These are phyloP conservation scores for Lanius collurio DNA, from an alignment of 2,113 vertebrate genomes.

Conservation along the genomic window DNA sequence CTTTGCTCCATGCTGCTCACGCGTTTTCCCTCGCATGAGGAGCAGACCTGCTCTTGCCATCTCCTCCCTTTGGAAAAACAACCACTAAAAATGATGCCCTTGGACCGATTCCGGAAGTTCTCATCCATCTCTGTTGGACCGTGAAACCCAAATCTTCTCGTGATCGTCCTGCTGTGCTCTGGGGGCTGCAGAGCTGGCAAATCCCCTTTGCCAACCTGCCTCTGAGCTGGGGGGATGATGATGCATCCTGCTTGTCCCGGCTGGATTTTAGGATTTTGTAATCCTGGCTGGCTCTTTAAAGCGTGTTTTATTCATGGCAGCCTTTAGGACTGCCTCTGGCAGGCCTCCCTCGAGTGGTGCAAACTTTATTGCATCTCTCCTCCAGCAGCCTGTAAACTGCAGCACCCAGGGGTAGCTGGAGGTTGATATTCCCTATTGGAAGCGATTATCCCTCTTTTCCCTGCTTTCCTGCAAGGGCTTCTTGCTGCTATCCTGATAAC, in stretches of 20 bases:
- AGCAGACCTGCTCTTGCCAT: background rate
- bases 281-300: background rate
- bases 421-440: background rate
- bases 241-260: background rate
- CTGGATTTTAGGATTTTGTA: background rate
- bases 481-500: background rate
- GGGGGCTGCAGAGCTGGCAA: background rate
- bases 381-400: conserved; percentile 41
- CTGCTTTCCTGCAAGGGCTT: background rate
- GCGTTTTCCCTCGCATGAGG: background rate
- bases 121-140: background rate
- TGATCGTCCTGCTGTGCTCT: background rate
- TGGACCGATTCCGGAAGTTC: background rate
- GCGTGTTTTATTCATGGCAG: background rate
- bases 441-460: background rate
- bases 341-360: conserved; percentile 9
- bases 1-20: background rate
- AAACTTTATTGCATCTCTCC: conserved; percentile 27
- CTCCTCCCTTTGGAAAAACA: background rate
- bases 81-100: background rate
- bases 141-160: background rate
- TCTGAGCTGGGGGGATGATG: background rate
- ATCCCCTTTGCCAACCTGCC: background rate
- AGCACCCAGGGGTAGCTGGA: conserved; percentile 21
- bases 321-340: conserved; percentile 47